Conservation (phyloP, 2,797 vertebrate species). For the Loriculus beryllinus region DNA sequence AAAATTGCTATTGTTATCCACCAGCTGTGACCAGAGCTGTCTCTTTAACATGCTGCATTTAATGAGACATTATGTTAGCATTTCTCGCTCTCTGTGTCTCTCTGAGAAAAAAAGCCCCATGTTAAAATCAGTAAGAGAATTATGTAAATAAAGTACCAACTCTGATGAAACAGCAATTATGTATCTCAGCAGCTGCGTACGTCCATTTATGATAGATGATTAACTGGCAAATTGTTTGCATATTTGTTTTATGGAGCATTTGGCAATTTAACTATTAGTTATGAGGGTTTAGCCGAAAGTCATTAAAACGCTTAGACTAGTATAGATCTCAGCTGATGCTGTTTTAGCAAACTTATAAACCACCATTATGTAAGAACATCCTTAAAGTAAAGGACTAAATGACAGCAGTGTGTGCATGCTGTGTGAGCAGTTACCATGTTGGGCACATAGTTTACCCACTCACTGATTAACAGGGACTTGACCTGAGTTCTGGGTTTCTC, state of each 20-base stretch:
- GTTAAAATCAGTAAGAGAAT: slow-evolving; percentile 70
- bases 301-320: slow-evolving; percentile 66
- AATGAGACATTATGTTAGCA: slow-evolving; percentile 64
- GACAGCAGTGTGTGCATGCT: neutral
- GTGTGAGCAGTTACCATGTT: neutral
- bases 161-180: slow-evolving; percentile 73
- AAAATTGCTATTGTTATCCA: slow-evolving; percentile 51
- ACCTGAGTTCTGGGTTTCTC: neutral
- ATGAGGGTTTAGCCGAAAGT: slow-evolving; percentile 73
- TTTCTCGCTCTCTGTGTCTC: neutral
- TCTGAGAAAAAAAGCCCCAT: neutral
- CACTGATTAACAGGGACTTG: neutral
- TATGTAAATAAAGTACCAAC: slow-evolving; percentile 71
- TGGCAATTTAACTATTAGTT: slow-evolving; percentile 73
- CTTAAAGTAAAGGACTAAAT: neutral
- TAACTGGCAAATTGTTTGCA: slow-evolving; percentile 75
- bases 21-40: slow-evolving; percentile 66
- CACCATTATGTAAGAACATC: neutral
- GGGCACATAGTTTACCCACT: neutral
- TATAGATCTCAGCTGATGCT: slow-evolving; percentile 55
- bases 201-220: slow-evolving; percentile 70
- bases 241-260: slow-evolving; percentile 77
- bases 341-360: slow-evolving; percentile 53
- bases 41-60: slow-evolving; percentile 64
- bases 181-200: slow-evolving; percentile 71